A percentile compares a stretch with the other conserved stretches of the same genome.
These are phyloP conservation scores for Dolichoris vasculosae DNA, from an alignment of 1,140 invertebrate genomes.

Conservation along the genomic window DNA sequence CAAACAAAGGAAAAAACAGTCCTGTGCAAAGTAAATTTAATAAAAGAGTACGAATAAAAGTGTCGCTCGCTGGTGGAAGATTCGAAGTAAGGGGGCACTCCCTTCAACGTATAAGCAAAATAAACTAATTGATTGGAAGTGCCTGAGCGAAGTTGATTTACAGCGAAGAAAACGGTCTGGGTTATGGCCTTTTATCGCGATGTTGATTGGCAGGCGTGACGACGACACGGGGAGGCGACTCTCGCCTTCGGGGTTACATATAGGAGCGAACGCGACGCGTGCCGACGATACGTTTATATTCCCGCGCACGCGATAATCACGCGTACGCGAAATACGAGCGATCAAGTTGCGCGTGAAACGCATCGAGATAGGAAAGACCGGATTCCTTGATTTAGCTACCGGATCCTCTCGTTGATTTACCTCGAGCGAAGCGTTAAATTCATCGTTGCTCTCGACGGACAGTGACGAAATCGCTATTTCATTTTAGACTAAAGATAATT, in stretches of 20 bases:
- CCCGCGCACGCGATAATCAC: not conserved
- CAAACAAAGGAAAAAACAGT: not conserved
- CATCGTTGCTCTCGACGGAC: too few species aligned
- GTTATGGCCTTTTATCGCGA: slow-evolving; percentile 19
- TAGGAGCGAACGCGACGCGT: not conserved
- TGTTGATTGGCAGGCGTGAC: slow-evolving; percentile 43
- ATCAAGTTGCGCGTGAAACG: slow-evolving; percentile 4
- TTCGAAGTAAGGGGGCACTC: not conserved
- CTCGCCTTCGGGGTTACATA: not conserved
- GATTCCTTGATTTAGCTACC: not conserved
- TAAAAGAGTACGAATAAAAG: too few species aligned
- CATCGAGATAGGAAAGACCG: not conserved
- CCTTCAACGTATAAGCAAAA: not conserved
- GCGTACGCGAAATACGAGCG: too few species aligned
- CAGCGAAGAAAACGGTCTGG: not conserved
- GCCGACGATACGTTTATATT: not conserved
- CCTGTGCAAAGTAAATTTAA: too few species aligned
- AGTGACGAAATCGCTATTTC: too few species aligned
- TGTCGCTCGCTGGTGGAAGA: not conserved
- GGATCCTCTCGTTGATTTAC: not conserved
- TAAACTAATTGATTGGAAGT: slow-evolving; percentile 38
- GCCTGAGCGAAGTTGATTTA: not conserved
- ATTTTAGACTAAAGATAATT: too few species aligned
- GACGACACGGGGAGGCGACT: not conserved
- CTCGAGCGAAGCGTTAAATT: too few species aligned